Base-by-base conservation (phyloP, 2,113 vertebrate genomes). In the Tetrax tetrax region DNA sequence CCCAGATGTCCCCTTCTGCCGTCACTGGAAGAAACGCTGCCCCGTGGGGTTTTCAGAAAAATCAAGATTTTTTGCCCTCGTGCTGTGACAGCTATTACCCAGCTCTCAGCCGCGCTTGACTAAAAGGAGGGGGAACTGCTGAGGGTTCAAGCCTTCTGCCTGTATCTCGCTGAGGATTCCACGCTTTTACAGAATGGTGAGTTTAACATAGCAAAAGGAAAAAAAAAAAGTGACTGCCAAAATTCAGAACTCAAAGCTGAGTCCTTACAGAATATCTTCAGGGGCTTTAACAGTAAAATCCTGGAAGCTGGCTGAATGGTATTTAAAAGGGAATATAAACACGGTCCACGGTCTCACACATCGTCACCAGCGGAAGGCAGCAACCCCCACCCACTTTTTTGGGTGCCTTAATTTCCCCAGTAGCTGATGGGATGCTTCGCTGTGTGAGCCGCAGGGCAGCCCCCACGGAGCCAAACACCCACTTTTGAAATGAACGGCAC, bases 341-440 rank as follows among this genome's bases (percentile, higher is more conserved):
- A 0, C 0, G 2, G 79, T 24, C 53, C 60, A 48, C 3, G 37
- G n/a, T 37, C 61, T 50, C 53, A 87, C 10, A 33, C 21, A 16
- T n/a, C 59, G 41, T 3, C 66, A 70, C 5, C 68, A 51, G 76
- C 1, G 43, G 53, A 94, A 76, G 22, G 61, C 38, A 89, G 81
- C 24, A 85, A 56, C 31, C 10, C 15, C 20, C 54, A 48, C 0
- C 0, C 33, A 38, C 29, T 23, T 53, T 33, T 56, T 70, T 33
- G 2, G 5, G 28, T 88, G 47, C 27, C 24, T 68, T 66, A 1
- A 45, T n/a, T 6, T 48, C 33, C 51, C 43, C 37, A 48, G 35
- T 1, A 47, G 68, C 59, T 33, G 29, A 80, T 0, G 2, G 28
- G n/a, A 5, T 31, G 10, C 72, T 51, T 64, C 2, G 2, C 61